phyloP scores from a whole-genome alignment of 2,888 invertebrate genomes.

The Cosmorhoe ocellata region DNA sequence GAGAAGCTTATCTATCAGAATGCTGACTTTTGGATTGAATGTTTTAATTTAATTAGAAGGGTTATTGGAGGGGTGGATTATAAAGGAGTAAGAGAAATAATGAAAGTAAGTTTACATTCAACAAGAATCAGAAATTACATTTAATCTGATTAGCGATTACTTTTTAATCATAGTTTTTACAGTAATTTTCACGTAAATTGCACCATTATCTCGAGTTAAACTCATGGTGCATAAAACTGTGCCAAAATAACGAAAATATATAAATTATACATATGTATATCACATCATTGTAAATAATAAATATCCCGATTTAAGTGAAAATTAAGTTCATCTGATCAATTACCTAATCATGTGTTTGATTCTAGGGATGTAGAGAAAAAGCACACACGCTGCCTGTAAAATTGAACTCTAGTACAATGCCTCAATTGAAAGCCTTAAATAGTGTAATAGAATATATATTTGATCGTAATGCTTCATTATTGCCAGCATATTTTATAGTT shows the following conservation, averaged over 20 bases:
- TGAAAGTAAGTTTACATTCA: conserved; percentile 85
- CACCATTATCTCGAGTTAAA: no score
- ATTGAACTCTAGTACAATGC: conserved; percentile 90
- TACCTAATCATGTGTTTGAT: conserved; percentile 22
- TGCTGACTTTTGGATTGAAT: conserved; percentile 94
- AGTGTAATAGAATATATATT: conserved; percentile 94
- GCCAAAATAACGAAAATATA: no score
- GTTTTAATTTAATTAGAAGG: conserved; percentile 91
- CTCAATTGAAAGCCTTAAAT: conserved; percentile 91
- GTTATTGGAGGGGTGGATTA: conserved; percentile 97
- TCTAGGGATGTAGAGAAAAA: conserved; percentile 92
- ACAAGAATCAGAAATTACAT: not conserved
- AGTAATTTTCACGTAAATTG: no score
- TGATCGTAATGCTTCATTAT: conserved; percentile 94
- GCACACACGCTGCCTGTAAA: conserved; percentile 90
- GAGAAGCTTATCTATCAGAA: conserved; percentile 92
- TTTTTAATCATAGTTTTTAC: no score
- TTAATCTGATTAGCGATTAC: no score
- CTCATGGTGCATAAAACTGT: no score
- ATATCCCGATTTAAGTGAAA: no score
- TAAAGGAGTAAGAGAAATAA: conserved; percentile 96
- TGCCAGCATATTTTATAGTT: conserved; percentile 97
- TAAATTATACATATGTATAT: no score
- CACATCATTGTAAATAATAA: no score
- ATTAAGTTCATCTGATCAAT: no score